phyloP scores from a whole-genome alignment of 2,888 invertebrate species.

The Clanis bilineata region DNA sequence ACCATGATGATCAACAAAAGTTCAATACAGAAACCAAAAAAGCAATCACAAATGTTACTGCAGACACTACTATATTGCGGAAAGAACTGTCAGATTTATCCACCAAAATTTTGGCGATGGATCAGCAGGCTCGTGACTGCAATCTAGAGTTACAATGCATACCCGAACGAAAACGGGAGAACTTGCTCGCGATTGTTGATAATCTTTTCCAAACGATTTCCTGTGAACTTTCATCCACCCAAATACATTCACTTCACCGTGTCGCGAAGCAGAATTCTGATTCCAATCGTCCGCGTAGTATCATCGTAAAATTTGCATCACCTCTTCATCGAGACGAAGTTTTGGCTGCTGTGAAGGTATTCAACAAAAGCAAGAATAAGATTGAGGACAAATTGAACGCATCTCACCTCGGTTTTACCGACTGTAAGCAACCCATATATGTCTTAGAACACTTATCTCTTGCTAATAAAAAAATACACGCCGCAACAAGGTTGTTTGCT shows the following conservation, averaged over 20 bases:
- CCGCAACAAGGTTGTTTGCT: neutral
- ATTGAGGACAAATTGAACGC: neutral
- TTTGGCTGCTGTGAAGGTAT: neutral
- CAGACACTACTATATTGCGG: neutral
- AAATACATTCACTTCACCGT: neutral
- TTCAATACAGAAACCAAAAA: neutral
- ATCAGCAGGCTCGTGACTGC: neutral
- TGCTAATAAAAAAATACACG: neutral
- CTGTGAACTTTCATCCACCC: neutral
- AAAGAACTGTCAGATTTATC: too few species aligned
- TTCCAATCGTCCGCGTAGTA: neutral
- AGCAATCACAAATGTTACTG: neutral
- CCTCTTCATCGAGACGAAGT: too few species aligned
- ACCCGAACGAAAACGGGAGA: neutral
- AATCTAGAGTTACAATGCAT: neutral
- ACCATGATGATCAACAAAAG: neutral
- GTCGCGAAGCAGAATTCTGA: neutral
- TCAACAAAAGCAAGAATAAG: neutral
- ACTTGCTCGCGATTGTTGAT: neutral
- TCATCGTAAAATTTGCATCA: neutral
- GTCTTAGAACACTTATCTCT: neutral
- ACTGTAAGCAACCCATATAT: neutral
- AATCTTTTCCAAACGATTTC: neutral
- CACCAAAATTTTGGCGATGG: too few species aligned
- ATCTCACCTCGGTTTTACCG: neutral